A percentile compares a stretch with the other conserved stretches of the same genome.
Evolutionary conservation across 2,888 invertebrate genomes (phyloP).

Genomic region (Dryobotodes eremita): DNA sequence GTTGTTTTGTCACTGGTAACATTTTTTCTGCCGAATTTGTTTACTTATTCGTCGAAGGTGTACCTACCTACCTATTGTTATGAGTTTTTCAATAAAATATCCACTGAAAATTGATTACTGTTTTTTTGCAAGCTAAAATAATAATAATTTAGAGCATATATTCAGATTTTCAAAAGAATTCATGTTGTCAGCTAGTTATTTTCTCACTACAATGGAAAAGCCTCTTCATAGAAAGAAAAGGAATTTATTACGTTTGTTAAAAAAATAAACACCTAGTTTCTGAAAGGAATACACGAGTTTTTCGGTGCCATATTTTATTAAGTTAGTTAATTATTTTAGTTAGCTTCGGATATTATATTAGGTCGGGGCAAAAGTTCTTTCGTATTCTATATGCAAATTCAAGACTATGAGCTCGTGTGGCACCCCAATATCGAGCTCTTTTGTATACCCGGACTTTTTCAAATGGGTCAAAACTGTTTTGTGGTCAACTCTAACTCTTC

Average conservation of each 20-base stretch:
- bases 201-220: neutral
- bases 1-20: slow-evolving; percentile 1
- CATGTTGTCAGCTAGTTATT: neutral
- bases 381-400: too few species aligned
- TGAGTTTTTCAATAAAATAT: too few species aligned
- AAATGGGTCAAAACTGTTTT: too few species aligned
- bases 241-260: neutral
- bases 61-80: neutral
- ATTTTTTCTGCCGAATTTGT: neutral
- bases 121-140: neutral
- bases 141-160: neutral
- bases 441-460: too few species aligned
- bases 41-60: neutral
- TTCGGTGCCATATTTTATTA: neutral
- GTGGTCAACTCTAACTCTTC: too few species aligned
- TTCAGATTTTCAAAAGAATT: neutral
- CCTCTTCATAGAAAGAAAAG: neutral
- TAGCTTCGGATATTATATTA: neutral
- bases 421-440: too few species aligned
- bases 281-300: neutral
- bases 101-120: too few species aligned
- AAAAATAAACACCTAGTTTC: neutral
- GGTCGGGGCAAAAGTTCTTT: too few species aligned
- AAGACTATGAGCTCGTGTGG: too few species aligned
- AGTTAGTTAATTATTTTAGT: neutral